Conservation (phyloP, 2,888 invertebrate genomes). For the Melipona beecheii region DNA sequence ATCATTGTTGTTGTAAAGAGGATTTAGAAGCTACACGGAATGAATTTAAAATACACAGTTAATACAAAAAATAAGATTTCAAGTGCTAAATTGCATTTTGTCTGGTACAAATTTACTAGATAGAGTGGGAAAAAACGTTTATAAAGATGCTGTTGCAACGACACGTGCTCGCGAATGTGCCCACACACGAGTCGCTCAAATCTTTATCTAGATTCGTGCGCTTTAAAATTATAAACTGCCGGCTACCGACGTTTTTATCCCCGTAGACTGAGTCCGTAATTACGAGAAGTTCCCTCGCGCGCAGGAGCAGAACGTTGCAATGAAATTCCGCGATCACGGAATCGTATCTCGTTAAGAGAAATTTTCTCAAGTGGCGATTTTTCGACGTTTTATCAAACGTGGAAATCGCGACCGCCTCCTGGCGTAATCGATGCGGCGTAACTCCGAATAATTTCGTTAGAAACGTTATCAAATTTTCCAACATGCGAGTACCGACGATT, state of each 20-base stretch:
- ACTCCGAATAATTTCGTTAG: constrained; percentile 14
- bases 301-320: constrained; percentile 26
- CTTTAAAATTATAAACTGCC: neutral
- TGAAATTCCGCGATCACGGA: constrained; percentile 39
- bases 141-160: too few relatives aligned
- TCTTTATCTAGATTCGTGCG: neutral
- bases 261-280: neutral
- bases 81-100: too few relatives aligned
- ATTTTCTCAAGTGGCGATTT: constrained; percentile 31
- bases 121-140: too few relatives aligned
- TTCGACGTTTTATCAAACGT: constrained; percentile 25
- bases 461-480: too few relatives aligned
- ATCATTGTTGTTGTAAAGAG: neutral
- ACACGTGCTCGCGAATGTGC: too few relatives aligned
- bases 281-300: neutral
- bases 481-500: too few relatives aligned
- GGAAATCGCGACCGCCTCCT: too few relatives aligned
- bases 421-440: constrained; percentile 3
- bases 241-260: neutral
- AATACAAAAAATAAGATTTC: too few relatives aligned
- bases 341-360: constrained; percentile 47
- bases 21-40: neutral
- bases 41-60: too few relatives aligned
- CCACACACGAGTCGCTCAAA: too few relatives aligned
- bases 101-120: too few relatives aligned